These are phyloP conservation scores for Pandemis cinnamomeana DNA, from an alignment of 2,888 invertebrate species.

Conservation along the genomic window DNA sequence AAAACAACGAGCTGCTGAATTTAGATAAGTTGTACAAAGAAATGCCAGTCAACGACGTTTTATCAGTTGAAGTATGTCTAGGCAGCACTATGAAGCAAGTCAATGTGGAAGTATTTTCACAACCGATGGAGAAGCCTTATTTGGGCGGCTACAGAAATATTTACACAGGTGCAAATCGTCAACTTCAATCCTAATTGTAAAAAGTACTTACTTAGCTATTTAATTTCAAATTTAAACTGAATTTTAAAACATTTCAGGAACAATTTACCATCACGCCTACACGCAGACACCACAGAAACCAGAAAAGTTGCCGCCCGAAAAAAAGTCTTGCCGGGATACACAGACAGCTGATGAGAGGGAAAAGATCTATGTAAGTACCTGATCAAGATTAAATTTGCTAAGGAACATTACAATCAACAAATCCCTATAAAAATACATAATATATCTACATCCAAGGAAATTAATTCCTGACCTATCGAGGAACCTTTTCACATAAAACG, in stretches of 20 bases:
- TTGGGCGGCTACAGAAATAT: constrained; percentile 92
- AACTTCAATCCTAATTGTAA: too few relatives aligned
- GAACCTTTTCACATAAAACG: too few relatives aligned
- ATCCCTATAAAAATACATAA: too few relatives aligned
- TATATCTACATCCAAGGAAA: too few relatives aligned
- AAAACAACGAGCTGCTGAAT: constrained; percentile 69
- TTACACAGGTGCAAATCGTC: constrained; percentile 79
- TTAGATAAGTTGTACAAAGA: constrained; percentile 77
- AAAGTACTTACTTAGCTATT: too few relatives aligned
- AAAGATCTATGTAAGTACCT: constrained; percentile 71
- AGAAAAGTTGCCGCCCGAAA: constrained; percentile 78
- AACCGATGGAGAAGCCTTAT: constrained; percentile 88
- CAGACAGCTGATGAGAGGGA: constrained; percentile 86
- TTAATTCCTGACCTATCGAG: too few relatives aligned
- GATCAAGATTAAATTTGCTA: neutral
- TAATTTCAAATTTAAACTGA: too few relatives aligned
- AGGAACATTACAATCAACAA: neutral
- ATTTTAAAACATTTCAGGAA: constrained; percentile 61
- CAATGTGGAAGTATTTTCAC: constrained; percentile 79
- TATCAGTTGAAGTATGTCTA: constrained; percentile 74
- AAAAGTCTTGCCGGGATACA: constrained; percentile 85
- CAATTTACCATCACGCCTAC: constrained; percentile 91
- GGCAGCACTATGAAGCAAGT: constrained; percentile 70
- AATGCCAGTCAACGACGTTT: constrained; percentile 72
- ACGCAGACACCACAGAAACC: constrained; percentile 90